phyloP scores from a whole-genome alignment of 2,888 invertebrate species.

The Diadegma fenestrale region DNA sequence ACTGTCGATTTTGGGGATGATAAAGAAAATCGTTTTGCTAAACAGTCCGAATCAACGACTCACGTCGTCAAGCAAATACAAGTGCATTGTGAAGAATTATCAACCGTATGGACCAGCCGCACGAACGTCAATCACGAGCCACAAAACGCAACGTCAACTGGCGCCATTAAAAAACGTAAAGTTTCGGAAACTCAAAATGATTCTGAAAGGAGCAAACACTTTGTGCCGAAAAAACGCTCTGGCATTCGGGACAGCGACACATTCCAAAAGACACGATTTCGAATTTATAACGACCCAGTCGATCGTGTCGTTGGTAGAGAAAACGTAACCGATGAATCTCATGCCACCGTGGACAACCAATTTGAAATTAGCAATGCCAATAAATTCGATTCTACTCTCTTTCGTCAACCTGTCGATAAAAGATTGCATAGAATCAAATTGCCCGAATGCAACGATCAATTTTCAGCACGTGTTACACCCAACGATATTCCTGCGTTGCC shows the following conservation, averaged over 20 bases:
- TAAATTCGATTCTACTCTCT: neutral
- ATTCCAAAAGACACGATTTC: conserved; percentile 50
- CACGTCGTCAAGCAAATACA: conserved; percentile 35
- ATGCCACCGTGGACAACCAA: neutral
- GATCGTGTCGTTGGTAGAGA: neutral
- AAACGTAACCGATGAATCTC: neutral
- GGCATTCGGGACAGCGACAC: conserved; percentile 25
- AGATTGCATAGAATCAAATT: conserved; percentile 14
- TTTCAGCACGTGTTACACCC: conserved; percentile 24
- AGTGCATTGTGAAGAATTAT: conserved; percentile 42
- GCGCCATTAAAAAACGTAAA: conserved; percentile 43
- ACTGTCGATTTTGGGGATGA: neutral
- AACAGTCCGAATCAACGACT: conserved; percentile 11
- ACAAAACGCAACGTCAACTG: conserved; percentile 21
- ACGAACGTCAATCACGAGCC: neutral
- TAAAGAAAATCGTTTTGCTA: conserved; percentile 54
- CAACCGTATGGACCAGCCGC: neutral
- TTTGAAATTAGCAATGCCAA: neutral
- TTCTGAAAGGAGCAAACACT: neutral
- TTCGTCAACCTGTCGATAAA: neutral
- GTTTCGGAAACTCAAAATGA: conserved; percentile 1
- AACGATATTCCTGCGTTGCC: neutral
- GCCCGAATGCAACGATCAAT: neutral
- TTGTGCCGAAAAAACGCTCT: conserved; percentile 38
- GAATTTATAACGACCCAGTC: conserved; percentile 35